Percentiles rank a stretch among this genome's conserved stretches.
phyloP scores from a whole-genome alignment of 2,888 invertebrate species.

The Lochmaea capreae region DNA sequence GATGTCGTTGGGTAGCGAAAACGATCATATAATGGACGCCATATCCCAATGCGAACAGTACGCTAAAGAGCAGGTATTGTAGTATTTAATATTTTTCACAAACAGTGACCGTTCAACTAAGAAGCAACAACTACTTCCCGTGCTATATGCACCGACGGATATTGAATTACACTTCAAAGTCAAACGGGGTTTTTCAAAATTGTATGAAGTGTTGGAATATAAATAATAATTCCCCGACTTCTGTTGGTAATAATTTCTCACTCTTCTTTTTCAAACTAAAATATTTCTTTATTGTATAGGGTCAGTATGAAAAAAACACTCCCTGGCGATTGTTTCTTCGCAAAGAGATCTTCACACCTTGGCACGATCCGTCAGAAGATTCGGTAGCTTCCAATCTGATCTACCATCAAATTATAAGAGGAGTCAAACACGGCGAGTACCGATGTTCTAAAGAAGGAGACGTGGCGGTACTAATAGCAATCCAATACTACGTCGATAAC shows the following conservation, averaged over 20 bases:
- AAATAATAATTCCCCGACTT: no score
- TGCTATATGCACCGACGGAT: no score
- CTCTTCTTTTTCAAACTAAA: no score
- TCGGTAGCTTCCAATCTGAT: conserved; percentile 87
- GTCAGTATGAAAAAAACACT: conserved; percentile 84
- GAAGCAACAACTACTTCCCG: no score
- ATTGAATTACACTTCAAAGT: no score
- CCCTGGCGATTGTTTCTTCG: conserved; percentile 90
- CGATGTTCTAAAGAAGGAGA: conserved; percentile 86
- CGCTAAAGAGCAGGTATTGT: conserved; percentile 84
- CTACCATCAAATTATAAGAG: conserved; percentile 84
- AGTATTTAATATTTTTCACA: no score
- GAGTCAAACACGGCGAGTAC: conserved; percentile 93
- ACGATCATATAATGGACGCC: conserved; percentile 95
- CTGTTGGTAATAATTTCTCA: no score
- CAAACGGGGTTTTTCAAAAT: no score
- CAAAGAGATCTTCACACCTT: conserved; percentile 91
- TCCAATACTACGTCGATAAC: conserved; percentile 90
- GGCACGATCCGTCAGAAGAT: conserved; percentile 90
- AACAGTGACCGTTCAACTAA: no score
- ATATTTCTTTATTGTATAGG: conserved; percentile 63
- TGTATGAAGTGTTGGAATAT: no score
- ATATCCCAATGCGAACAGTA: conserved; percentile 97
- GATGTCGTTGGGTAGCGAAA: conserved; percentile 87
- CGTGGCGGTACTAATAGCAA: conserved; percentile 87